phyloP scores from a whole-genome alignment of 2,113 vertebrate genomes.

The Seriola aureovittata region DNA sequence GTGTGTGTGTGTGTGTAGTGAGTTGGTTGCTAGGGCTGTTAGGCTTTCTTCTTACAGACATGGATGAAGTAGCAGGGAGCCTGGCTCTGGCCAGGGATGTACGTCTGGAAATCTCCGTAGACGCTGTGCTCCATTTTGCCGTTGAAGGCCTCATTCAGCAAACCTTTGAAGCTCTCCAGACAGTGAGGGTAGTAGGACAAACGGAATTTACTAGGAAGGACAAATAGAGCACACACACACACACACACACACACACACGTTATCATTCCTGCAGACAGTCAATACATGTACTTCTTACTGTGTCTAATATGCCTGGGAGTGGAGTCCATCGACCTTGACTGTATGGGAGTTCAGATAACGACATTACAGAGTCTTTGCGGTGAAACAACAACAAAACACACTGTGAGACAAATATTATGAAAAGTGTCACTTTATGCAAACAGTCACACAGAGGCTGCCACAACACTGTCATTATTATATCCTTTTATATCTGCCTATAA shows the following conservation, averaged over 20 bases:
- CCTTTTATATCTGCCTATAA: neutral
- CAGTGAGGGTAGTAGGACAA: conserved; percentile 95
- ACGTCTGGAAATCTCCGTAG: conserved; percentile 93
- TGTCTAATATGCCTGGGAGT: neutral
- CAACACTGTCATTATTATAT: neutral
- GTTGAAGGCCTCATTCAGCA: conserved; percentile 89
- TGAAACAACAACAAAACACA: neutral
- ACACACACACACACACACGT: neutral
- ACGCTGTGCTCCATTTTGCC: conserved; percentile 91
- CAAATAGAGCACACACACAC: conserved; percentile 19
- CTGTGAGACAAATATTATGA: neutral
- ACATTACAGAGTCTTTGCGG: neutral
- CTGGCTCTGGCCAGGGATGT: conserved; percentile 83
- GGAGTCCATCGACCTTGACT: neutral
- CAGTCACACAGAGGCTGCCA: neutral
- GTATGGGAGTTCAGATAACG: neutral
- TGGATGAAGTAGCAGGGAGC: conserved; percentile 98
- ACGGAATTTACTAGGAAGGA: conserved; percentile 91
- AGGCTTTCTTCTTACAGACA: conserved; percentile 90
- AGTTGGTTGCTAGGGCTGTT: conserved; percentile 37
- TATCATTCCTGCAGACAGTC: neutral
- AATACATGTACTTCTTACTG: neutral
- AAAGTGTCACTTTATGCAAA: neutral
- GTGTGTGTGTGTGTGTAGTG: conserved; percentile 10
- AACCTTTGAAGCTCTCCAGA: conserved; percentile 89